phyloP scores from a whole-genome alignment of 2,888 invertebrate genomes.

The Oxystoma pomonae region DNA sequence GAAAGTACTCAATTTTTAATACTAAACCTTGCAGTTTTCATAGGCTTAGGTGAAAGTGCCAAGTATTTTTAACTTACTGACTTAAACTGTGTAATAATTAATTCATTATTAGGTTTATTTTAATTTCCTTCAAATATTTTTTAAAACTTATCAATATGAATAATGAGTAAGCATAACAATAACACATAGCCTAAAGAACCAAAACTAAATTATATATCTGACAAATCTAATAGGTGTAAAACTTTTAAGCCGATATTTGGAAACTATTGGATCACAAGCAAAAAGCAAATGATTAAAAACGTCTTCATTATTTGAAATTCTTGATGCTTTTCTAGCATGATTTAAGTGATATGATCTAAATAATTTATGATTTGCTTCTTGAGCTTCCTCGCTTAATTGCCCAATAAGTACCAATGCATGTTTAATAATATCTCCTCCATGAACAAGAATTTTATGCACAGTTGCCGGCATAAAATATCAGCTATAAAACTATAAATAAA shows the following conservation, averaged over 20 bases:
- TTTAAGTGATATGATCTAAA: not conserved
- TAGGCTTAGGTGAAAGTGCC: too few relatives aligned
- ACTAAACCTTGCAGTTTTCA: too few relatives aligned
- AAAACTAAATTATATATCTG: too few relatives aligned
- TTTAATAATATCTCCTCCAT: constrained; percentile 1
- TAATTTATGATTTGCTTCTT: not conserved
- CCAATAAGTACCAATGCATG: not conserved
- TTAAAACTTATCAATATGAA: too few relatives aligned
- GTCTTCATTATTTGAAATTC: not conserved
- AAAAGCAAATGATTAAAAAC: not conserved
- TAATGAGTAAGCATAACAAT: too few relatives aligned
- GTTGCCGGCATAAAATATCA: not conserved
- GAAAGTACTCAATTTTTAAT: too few relatives aligned
- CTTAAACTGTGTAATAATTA: too few relatives aligned
- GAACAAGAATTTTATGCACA: not conserved
- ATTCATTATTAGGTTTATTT: too few relatives aligned
- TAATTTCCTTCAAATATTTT: too few relatives aligned
- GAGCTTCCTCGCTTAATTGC: constrained; percentile 4
- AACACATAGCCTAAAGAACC: too few relatives aligned
- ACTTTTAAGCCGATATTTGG: not conserved
- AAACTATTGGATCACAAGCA: not conserved
- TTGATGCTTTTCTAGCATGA: constrained; percentile 1
- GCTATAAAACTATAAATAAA: not conserved
- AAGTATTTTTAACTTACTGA: too few relatives aligned
- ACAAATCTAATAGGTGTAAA: too few relatives aligned